Evolutionary conservation across 2,113 vertebrate species (phyloP).

Genomic region (Hemibagrus wyckioides): DNA sequence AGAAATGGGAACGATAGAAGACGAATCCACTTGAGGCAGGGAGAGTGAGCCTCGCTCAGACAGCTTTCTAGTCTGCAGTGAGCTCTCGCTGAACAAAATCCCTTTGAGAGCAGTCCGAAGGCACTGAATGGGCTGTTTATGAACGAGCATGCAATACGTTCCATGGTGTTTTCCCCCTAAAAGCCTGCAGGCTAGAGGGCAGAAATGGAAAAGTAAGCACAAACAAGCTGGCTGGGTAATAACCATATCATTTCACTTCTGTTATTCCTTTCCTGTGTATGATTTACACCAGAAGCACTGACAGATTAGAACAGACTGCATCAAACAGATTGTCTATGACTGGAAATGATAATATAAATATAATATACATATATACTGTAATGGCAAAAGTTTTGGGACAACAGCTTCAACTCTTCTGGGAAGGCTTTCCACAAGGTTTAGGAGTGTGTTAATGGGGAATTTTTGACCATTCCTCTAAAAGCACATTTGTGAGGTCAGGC

Average conservation of each 20-base stretch:
- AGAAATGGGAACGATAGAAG: background rate
- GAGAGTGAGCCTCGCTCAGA: background rate
- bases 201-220: slow-evolving; percentile 53
- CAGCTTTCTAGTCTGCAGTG: slow-evolving; percentile 23
- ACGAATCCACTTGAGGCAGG: background rate
- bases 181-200: slow-evolving; percentile 43
- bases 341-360: background rate
- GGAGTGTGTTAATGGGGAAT: too few species aligned
- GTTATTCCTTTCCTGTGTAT: slow-evolving; percentile 3
- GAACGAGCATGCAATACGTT: slow-evolving; percentile 45
- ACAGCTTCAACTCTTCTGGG: too few species aligned
- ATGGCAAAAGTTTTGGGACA: too few species aligned
- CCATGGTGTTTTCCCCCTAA: slow-evolving; percentile 33
- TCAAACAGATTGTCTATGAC: too few species aligned
- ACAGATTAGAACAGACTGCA: background rate
- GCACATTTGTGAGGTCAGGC: too few species aligned
- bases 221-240: slow-evolving; percentile 30
- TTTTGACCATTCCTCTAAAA: too few species aligned
- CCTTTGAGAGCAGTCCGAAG: slow-evolving; percentile 46
- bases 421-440: too few species aligned
- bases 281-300: background rate
- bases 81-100: slow-evolving; percentile 42
- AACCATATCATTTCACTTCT: slow-evolving; percentile 8
- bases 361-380: too few species aligned
- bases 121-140: slow-evolving; percentile 55